A percentile compares a stretch with the other conserved stretches of the same genome.
Evolutionary conservation across 2,797 vertebrate species (phyloP).

Genomic region (Poecilia picta): DNA sequence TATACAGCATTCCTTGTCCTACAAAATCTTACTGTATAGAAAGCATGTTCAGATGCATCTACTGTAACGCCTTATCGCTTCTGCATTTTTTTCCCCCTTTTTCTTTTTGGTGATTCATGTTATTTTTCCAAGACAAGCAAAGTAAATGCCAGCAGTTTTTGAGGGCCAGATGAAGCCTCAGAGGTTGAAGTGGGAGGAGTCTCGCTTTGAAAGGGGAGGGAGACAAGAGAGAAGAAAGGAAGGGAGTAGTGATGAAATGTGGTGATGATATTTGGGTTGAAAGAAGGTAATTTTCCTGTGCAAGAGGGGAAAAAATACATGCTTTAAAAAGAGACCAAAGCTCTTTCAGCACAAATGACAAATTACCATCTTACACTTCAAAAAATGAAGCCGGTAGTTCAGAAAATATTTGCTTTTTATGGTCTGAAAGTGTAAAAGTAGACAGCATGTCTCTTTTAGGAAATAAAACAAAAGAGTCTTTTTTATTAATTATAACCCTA

Average conservation of each 20-base stretch:
- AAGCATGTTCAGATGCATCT: constrained; percentile 61
- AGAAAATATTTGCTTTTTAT: neutral
- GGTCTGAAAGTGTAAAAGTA: neutral
- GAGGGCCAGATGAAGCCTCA: constrained; percentile 53
- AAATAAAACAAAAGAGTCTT: neutral
- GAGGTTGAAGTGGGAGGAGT: constrained; percentile 53
- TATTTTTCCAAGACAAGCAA: constrained; percentile 79
- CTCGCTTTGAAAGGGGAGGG: constrained; percentile 33
- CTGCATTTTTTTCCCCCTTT: constrained; percentile 51
- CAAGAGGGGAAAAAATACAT: constrained; percentile 10
- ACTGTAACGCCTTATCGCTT: constrained; percentile 72
- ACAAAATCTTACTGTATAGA: constrained; percentile 46
- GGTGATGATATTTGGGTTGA: constrained; percentile 43
- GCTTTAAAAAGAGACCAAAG: neutral
- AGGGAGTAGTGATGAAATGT: constrained; percentile 36
- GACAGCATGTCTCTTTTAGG: neutral
- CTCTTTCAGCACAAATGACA: constrained; percentile 11
- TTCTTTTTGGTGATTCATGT: constrained; percentile 60
- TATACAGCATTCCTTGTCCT: constrained; percentile 1
- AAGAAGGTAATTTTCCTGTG: constrained; percentile 16
- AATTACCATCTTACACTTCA: constrained; percentile 2
- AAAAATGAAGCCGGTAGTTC: neutral
- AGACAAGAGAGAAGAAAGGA: constrained; percentile 19
- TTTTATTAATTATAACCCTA: neutral
- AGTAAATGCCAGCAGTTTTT: constrained; percentile 67